Evolutionary conservation across 2,888 invertebrate genomes (phyloP).

Genomic region (Drosophila meridiana): DNA sequence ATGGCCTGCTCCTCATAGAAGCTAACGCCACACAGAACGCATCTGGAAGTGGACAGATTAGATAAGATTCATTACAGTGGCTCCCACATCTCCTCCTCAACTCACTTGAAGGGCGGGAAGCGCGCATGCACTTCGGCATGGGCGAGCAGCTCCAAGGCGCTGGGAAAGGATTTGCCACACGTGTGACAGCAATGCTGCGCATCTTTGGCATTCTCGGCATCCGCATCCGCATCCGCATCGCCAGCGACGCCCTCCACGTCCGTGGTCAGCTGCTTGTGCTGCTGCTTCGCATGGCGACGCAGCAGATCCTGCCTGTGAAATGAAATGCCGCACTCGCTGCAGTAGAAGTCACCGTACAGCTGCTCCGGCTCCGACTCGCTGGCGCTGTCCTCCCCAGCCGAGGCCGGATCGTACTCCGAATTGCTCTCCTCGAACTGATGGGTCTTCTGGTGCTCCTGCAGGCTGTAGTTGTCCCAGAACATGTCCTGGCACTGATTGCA

Average conservation of each 20-base stretch:
- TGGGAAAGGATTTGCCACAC: conserved; percentile 91
- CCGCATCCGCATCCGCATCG: conserved; percentile 25
- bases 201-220: conserved; percentile 72
- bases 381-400: conserved; percentile 84
- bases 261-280: conserved; percentile 62
- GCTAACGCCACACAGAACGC: conserved; percentile 88
- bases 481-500: conserved; percentile 92
- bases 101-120: conserved; percentile 86
- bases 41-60: conserved; percentile 81
- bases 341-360: conserved; percentile 87
- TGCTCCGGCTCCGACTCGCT: conserved; percentile 87
- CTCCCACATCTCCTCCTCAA: neutral
- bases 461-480: conserved; percentile 89
- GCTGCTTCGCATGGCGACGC: conserved; percentile 88
- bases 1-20: conserved; percentile 88
- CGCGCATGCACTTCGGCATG: conserved; percentile 92
- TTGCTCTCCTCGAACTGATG: conserved; percentile 87
- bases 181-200: conserved; percentile 90
- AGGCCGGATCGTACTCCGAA: conserved; percentile 85
- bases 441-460: conserved; percentile 87
- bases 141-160: conserved; percentile 91
- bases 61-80: neutral
- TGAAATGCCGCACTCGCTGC: conserved; percentile 91
- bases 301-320: conserved; percentile 92
- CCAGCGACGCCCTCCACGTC: conserved; percentile 17